phyloP scores from a whole-genome alignment of 2,113 vertebrate species.

The Apeltes quadracus region DNA sequence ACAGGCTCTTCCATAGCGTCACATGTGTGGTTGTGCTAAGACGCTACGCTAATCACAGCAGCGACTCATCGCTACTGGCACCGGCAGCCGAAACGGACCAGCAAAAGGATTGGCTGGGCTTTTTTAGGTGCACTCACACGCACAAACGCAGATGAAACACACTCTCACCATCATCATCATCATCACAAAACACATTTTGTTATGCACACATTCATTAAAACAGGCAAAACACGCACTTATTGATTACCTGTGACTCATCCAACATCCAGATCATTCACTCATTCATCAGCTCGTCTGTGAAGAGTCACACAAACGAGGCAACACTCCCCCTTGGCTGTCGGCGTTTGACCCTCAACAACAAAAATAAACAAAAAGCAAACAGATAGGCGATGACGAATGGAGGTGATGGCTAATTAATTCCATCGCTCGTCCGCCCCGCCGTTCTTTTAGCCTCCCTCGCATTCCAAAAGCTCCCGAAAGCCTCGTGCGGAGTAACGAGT shows the following conservation, averaged over 20 bases:
- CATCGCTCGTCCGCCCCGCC: not conserved
- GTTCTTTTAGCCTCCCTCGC: not conserved
- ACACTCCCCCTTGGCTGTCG: conserved; percentile 11
- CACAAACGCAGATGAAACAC: not conserved
- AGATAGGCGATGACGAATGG: not conserved
- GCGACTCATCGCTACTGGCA: conserved; percentile 33
- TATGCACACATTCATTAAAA: conserved; percentile 11
- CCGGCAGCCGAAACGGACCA: conserved; percentile 42
- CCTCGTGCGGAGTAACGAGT: not conserved
- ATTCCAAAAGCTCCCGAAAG: not conserved
- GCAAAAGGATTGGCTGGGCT: conserved; percentile 55
- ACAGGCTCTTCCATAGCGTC: conserved; percentile 28
- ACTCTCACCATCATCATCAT: conserved; percentile 16
- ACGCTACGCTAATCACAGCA: conserved; percentile 32
- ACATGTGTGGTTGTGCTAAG: conserved; percentile 26
- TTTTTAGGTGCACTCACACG: conserved; percentile 20
- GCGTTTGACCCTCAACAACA: conserved; percentile 39
- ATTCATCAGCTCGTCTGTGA: conserved; percentile 19
- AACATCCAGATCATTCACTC: conserved; percentile 16
- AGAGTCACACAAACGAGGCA: conserved; percentile 11
- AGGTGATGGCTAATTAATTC: not conserved
- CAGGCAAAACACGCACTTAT: conserved; percentile 16
- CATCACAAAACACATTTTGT: conserved; percentile 21
- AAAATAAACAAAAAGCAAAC: conserved; percentile 8
- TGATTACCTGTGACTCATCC: conserved; percentile 54